Conservation (phyloP, 2,888 invertebrate species). For the Protophormia terraenovae region DNA sequence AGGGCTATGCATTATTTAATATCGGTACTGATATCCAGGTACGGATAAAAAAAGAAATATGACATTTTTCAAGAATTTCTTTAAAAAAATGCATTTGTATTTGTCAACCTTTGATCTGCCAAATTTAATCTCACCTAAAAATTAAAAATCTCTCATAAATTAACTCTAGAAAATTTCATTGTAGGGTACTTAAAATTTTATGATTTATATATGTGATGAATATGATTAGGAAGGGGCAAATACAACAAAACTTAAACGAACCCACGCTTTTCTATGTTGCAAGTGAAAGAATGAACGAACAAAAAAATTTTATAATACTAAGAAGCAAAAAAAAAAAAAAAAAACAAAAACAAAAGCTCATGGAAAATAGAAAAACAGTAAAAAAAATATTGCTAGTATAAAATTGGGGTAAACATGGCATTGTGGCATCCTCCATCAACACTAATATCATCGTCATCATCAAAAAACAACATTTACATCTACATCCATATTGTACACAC, state of each 20-base stretch:
- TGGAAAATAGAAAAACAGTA: slow-evolving; percentile 54
- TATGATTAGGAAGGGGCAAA: slow-evolving; percentile 13
- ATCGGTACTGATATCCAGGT: too few species aligned
- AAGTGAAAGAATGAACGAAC: slow-evolving; percentile 49
- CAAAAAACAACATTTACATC: slow-evolving; percentile 29
- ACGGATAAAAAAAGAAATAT: too few species aligned
- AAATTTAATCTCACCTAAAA: too few species aligned
- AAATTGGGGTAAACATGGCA: slow-evolving; percentile 77
- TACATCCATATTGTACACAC: slow-evolving; percentile 43
- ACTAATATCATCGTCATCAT: slow-evolving; percentile 37
- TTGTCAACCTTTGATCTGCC: too few species aligned
- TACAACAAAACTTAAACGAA: slow-evolving; percentile 48
- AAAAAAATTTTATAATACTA: slow-evolving; percentile 49
- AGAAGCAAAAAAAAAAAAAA: slow-evolving; percentile 34
- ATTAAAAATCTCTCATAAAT: too few species aligned
- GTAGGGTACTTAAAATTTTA: slow-evolving; percentile 38
- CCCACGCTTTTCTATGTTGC: slow-evolving; percentile 40
- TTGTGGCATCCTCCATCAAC: slow-evolving; percentile 56
- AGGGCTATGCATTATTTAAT: too few species aligned
- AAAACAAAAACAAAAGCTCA: slow-evolving; percentile 49
- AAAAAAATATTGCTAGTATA: slow-evolving; percentile 56
- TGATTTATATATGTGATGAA: slow-evolving; percentile 8
- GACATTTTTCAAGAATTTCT: too few species aligned
- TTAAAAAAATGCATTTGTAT: too few species aligned
- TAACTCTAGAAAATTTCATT: neutral